phyloP scores from a whole-genome alignment of 2,113 vertebrate genomes.

The Onychostruthus taczanowskii region DNA sequence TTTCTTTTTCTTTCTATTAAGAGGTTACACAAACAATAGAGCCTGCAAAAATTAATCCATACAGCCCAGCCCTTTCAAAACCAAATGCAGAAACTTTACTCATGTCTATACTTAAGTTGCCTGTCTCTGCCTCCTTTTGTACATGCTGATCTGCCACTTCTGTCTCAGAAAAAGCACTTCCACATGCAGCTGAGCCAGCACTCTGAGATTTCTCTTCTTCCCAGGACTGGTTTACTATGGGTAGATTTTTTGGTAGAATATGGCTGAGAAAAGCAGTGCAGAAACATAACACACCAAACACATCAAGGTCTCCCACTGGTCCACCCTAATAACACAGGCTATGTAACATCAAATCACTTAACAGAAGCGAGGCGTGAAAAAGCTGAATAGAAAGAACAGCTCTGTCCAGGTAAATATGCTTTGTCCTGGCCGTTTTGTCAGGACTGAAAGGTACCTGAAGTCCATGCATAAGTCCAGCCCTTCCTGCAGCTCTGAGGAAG shows the following conservation, averaged over 20 bases:
- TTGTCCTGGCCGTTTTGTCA: not conserved
- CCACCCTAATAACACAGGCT: not conserved
- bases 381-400: not conserved
- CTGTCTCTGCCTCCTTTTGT: not conserved
- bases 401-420: not conserved
- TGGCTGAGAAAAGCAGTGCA: not conserved
- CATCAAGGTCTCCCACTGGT: not conserved
- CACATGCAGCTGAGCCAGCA: not conserved
- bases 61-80: not conserved
- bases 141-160: not conserved
- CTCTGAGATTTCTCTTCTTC: not conserved
- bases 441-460: not conserved
- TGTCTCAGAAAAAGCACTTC: not conserved
- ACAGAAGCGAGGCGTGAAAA: not conserved
- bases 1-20: not conserved
- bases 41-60: not conserved
- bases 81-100: not conserved
- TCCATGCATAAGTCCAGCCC: not conserved
- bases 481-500: not conserved
- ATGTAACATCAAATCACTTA: not conserved
- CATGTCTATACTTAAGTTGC: not conserved
- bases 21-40: not conserved
- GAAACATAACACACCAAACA: not conserved
- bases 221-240: not conserved
- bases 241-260: not conserved